Conservation (phyloP, 1,140 invertebrate genomes). For the Maconellicoccus hirsutus region DNA sequence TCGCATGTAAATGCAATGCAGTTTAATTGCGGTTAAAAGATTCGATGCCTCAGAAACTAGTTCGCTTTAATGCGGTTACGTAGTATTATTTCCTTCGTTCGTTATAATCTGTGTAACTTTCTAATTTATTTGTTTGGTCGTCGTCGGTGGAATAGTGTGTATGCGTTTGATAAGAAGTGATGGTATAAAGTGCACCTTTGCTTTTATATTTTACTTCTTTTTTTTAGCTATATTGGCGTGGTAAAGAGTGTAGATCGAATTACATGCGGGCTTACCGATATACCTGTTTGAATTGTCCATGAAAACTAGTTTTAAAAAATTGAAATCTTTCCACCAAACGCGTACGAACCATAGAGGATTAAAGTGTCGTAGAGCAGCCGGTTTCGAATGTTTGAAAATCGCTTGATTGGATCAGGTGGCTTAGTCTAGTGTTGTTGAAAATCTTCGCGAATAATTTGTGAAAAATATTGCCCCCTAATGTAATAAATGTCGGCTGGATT, state of each 20-base stretch:
- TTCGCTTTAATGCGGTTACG: constrained; percentile 7
- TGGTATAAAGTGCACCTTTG: no score
- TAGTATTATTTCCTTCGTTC: constrained; percentile 7
- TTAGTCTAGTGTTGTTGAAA: no score
- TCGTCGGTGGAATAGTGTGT: neutral
- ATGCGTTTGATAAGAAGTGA: no score
- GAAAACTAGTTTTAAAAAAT: constrained; percentile 10
- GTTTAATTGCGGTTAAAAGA: constrained; percentile 9
- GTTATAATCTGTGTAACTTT: constrained; percentile 5
- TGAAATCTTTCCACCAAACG: neutral
- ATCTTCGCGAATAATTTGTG: no score
- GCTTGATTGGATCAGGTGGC: no score
- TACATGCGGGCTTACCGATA: neutral
- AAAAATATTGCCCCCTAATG: no score
- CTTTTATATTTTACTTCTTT: neutral
- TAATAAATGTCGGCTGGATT: no score
- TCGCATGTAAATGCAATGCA: neutral
- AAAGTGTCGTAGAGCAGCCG: neutral
- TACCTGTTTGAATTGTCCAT: constrained; percentile 4
- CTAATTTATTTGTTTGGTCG: constrained; percentile 9
- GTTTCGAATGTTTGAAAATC: no score
- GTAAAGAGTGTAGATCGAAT: neutral
- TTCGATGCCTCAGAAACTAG: neutral
- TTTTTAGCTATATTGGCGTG: constrained; percentile 2
- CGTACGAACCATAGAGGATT: constrained; percentile 11